A percentile compares a stretch with the other conserved stretches of the same genome.
Conservation (phyloP, 2,888 invertebrate species). For the Creontiades dilutus region DNA sequence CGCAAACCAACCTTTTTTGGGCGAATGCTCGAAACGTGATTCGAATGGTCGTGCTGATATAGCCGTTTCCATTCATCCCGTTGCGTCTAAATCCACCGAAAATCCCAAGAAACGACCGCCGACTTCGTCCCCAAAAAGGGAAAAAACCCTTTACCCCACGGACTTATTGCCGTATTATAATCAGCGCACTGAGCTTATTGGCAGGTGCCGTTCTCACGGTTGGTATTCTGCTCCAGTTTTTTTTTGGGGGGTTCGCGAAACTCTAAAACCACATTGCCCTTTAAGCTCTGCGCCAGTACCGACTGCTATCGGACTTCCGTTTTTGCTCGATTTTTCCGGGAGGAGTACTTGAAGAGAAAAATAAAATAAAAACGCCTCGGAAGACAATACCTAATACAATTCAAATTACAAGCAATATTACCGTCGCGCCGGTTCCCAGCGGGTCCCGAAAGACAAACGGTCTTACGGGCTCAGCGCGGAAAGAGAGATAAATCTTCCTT, state of each 20-base stretch:
- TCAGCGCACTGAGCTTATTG: not conserved
- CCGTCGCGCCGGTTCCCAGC: slow-evolving; percentile 15
- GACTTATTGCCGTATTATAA: slow-evolving; percentile 51
- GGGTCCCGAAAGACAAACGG: slow-evolving; percentile 49
- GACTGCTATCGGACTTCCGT: not conserved
- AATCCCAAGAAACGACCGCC: slow-evolving; percentile 25
- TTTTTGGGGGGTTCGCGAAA: not conserved
- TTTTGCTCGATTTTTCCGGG: not conserved
- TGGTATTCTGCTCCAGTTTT: slow-evolving; percentile 55
- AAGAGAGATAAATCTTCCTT: slow-evolving; percentile 38
- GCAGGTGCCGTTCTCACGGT: slow-evolving; percentile 63
- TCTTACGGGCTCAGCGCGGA: not conserved
- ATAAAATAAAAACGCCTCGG: not conserved
- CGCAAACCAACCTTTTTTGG: not conserved
- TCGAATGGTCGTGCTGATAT: not conserved
- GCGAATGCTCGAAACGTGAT: not conserved
- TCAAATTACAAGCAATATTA: slow-evolving; percentile 61
- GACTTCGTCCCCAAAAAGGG: slow-evolving; percentile 1
- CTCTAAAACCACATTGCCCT: not conserved
- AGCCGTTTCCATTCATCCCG: slow-evolving; percentile 7
- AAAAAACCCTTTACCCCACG: not conserved
- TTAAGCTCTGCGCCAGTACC: not conserved
- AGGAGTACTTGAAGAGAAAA: not conserved
- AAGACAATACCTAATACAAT: slow-evolving; percentile 61
- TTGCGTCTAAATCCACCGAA: not conserved